Evolutionary conservation across 2,797 vertebrate genomes (phyloP).

Genomic region (Eremophila alpestris): DNA sequence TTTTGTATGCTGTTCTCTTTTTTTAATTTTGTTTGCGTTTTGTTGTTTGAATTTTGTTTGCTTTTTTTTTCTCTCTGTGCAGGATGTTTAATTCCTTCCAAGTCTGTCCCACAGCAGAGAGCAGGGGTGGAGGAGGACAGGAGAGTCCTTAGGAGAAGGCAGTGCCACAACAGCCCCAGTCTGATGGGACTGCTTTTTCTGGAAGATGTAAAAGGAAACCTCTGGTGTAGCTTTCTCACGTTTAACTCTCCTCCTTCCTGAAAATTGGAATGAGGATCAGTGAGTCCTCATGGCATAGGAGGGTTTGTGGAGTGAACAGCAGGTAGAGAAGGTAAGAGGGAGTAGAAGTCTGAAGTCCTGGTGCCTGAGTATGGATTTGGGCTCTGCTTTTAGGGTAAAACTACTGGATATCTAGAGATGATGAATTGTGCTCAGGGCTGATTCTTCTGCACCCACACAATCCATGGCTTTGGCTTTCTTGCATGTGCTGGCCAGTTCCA

Average conservation of each 20-base stretch:
- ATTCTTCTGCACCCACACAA: neutral
- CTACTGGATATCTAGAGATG: neutral
- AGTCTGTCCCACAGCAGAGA: neutral
- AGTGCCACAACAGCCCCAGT: accelerated
- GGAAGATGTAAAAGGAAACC: neutral
- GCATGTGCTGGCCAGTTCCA: neutral
- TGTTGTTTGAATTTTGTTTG: conserved; percentile 2
- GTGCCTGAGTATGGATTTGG: neutral
- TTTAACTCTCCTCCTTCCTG: neutral
- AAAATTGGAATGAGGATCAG: neutral
- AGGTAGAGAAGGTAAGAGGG: neutral
- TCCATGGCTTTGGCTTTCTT: neutral
- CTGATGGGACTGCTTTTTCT: neutral
- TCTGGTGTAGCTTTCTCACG: accelerated
- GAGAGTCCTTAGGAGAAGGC: neutral
- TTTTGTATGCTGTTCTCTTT: neutral
- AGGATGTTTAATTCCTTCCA: neutral
- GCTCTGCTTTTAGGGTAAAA: neutral
- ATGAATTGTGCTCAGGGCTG: neutral
- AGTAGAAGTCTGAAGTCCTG: neutral
- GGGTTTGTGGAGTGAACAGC: neutral
- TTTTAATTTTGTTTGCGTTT: neutral
- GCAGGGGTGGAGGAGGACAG: neutral
- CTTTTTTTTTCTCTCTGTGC: conserved; percentile 3
- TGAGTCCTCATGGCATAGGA: neutral